These are phyloP conservation scores for Enteromius argenteus DNA, from an alignment of 2,797 vertebrate species.

Conservation along the genomic window DNA sequence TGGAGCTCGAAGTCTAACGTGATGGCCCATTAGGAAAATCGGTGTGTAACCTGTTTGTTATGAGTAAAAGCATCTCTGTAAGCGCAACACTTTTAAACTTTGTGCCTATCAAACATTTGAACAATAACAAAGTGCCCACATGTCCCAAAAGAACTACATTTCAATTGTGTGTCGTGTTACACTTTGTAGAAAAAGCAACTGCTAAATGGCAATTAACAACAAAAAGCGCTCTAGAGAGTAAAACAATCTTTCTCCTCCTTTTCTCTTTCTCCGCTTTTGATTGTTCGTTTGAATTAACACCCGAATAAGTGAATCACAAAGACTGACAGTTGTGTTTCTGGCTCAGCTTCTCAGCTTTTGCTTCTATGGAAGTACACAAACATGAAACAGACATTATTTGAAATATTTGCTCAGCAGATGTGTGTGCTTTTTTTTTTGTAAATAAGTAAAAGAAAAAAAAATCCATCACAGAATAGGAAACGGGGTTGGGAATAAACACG, in stretches of 20 bases:
- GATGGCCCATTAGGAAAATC: not conserved
- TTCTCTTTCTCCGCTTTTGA: conserved; percentile 29
- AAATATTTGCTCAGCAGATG: conserved; percentile 60
- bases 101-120: conserved; percentile 57
- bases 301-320: conserved; percentile 46
- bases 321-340: conserved; percentile 46
- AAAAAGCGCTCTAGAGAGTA: conserved; percentile 31
- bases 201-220: conserved; percentile 46
- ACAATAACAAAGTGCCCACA: conserved; percentile 30
- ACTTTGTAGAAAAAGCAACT: conserved; percentile 33
- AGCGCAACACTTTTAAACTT: conserved; percentile 46
- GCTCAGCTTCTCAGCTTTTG: conserved; percentile 38
- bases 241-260: conserved; percentile 22
- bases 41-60: not conserved
- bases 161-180: conserved; percentile 32
- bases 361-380: conserved; percentile 3
- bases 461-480: conserved; percentile 48
- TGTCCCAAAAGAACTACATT: conserved; percentile 39
- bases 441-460: conserved; percentile 47
- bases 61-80: not conserved
- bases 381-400: conserved; percentile 55
- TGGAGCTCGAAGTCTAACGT: not conserved
- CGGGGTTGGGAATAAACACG: conserved; percentile 70
- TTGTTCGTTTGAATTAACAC: conserved; percentile 43
- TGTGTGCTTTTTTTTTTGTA: conserved; percentile 29